Conservation (phyloP, 2,797 vertebrate species). For the Epinephelus coioides region DNA sequence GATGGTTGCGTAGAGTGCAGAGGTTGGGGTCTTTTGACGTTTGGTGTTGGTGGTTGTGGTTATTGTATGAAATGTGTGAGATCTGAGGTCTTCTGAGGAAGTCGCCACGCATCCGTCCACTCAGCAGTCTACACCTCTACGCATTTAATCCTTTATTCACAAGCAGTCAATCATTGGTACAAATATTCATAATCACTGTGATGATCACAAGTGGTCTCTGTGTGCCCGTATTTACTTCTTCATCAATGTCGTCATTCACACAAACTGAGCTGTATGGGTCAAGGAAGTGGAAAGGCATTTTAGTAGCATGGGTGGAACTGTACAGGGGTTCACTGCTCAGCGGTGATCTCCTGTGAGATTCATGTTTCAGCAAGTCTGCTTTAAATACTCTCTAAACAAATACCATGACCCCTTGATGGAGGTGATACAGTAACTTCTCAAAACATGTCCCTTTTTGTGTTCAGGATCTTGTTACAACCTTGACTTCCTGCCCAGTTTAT, state of each 20-base stretch:
- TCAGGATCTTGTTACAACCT: conserved; percentile 35
- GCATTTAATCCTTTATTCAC: too few relatives aligned
- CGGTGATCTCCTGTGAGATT: conserved; percentile 12
- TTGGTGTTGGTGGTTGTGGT: conserved; percentile 7
- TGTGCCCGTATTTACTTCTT: not conserved
- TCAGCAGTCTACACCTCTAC: not conserved
- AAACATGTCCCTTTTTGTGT: conserved; percentile 28
- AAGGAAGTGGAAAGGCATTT: conserved; percentile 7
- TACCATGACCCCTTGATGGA: conserved; percentile 14
- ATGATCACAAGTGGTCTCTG: not conserved
- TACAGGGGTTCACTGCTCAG: conserved; percentile 13
- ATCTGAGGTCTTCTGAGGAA: conserved; percentile 1
- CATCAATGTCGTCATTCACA: not conserved
- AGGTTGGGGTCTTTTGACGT: not conserved
- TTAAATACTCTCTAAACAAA: conserved; percentile 38
- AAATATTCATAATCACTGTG: conserved; percentile 7
- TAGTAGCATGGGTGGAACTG: not conserved
- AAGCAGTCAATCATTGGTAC: not conserved
- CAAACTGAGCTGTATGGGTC: not conserved
- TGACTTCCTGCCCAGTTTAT: conserved; percentile 28
- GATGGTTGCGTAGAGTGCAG: not conserved
- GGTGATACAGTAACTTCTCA: conserved; percentile 37
- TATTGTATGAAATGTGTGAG: conserved; percentile 4
- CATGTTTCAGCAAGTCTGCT: conserved; percentile 44
- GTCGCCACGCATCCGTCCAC: not conserved